Conservation (phyloP, 2,113 vertebrate species). For the Lasiurus borealis region DNA sequence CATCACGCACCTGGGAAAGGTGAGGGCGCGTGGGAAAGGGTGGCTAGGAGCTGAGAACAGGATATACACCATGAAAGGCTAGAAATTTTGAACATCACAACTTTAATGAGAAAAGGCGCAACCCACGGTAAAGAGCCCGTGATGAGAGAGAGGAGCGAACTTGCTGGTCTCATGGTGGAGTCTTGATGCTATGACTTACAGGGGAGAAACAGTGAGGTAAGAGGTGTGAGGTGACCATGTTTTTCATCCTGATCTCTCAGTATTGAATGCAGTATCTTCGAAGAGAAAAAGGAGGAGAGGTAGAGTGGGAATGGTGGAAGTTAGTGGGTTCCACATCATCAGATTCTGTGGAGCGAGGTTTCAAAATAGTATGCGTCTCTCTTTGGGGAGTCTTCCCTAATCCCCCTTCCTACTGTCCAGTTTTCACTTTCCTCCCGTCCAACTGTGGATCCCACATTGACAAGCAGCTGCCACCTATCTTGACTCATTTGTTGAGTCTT, state of each 20-base stretch:
- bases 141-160: not conserved
- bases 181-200: not conserved
- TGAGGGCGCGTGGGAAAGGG: not conserved
- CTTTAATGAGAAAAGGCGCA: not conserved
- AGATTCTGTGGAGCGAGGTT: not conserved
- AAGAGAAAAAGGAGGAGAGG: not conserved
- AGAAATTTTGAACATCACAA: not conserved
- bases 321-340: not conserved
- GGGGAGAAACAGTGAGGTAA: not conserved
- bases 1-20: not conserved
- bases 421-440: not conserved
- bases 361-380: not conserved
- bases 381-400: not conserved
- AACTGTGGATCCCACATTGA: not conserved
- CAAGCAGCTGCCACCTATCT: not conserved
- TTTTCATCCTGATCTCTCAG: not conserved
- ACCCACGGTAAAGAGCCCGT: not conserved
- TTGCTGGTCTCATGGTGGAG: not conserved
- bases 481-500: not conserved
- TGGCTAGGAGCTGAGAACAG: not conserved
- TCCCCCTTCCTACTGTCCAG: not conserved
- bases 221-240: not conserved
- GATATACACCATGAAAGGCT: not conserved
- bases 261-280: not conserved
- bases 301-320: not conserved